phyloP scores from a whole-genome alignment of 2,797 vertebrate species.

The Sebastes umbrosus region DNA sequence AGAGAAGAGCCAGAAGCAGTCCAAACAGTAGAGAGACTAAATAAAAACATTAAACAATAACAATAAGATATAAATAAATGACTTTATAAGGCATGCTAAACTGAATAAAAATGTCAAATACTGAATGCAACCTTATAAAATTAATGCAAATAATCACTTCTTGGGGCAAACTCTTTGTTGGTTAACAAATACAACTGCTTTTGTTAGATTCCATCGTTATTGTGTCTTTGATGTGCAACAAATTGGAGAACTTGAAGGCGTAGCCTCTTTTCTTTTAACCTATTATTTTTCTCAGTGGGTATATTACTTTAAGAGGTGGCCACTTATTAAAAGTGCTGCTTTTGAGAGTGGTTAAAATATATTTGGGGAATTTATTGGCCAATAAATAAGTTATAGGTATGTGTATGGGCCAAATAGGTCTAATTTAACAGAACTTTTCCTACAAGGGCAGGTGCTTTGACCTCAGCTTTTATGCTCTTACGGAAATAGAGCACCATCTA shows the following conservation, averaged over 20 bases:
- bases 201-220: neutral
- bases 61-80: neutral
- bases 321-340: neutral
- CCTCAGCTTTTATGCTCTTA: neutral
- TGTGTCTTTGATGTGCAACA: conserved; percentile 1
- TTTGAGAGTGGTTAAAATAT: neutral
- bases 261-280: neutral
- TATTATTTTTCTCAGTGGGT: neutral
- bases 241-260: neutral
- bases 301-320: neutral
- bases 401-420: neutral
- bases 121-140: neutral
- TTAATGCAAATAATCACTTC: neutral
- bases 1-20: neutral
- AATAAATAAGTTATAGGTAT: neutral
- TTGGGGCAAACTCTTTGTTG: neutral
- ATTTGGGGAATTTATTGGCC: neutral
- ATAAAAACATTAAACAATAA: neutral
- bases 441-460: neutral
- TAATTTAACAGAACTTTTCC: neutral
- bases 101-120: neutral
- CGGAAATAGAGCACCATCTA: conserved; percentile 42
- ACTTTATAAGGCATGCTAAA: neutral
- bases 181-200: neutral
- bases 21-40: neutral